Conservation (phyloP, 2,888 invertebrate species). For the Sinelater perroti region DNA sequence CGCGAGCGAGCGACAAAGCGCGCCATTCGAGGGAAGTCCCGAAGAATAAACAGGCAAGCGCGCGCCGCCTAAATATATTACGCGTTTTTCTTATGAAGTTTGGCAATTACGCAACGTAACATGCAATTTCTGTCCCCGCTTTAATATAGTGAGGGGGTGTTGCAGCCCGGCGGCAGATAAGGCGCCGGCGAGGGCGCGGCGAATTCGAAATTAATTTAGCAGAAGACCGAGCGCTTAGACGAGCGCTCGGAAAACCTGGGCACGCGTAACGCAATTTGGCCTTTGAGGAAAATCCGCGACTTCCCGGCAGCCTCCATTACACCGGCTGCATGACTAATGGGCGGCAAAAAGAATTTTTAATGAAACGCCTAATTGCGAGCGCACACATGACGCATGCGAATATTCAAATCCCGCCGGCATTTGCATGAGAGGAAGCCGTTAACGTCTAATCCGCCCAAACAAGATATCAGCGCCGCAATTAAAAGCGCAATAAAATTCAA, state of each 20-base stretch:
- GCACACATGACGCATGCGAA: constrained; percentile 27
- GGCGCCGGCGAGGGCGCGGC: constrained; percentile 43
- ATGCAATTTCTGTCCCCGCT: constrained; percentile 49
- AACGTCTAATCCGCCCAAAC: constrained; percentile 22
- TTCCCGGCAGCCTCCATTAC: constrained; percentile 12
- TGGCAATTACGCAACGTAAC: constrained; percentile 45
- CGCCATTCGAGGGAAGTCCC: constrained; percentile 13
- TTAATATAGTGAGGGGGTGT: constrained; percentile 48
- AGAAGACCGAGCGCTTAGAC: constrained; percentile 52
- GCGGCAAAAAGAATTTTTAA: constrained; percentile 28
- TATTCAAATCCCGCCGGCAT: constrained; percentile 21
- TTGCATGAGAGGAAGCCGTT: constrained; percentile 26
- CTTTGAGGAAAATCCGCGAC: constrained; percentile 27
- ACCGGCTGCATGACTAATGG: no score
- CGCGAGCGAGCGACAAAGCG: constrained; percentile 16
- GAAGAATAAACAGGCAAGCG: constrained; percentile 27
- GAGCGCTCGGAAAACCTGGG: constrained; percentile 40
- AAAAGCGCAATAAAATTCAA: constrained; percentile 16
- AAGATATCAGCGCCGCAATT: constrained; percentile 13
- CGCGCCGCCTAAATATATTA: constrained; percentile 38
- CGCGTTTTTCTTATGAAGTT: constrained; percentile 41
- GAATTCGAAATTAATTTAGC: constrained; percentile 56
- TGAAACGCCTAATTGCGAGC: constrained; percentile 29
- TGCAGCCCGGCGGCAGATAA: constrained; percentile 43
- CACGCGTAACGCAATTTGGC: constrained; percentile 38